A percentile compares a stretch with the other conserved stretches of the same genome.
Evolutionary conservation across 2,797 vertebrate species (phyloP).

Genomic region (Falco columbarius): DNA sequence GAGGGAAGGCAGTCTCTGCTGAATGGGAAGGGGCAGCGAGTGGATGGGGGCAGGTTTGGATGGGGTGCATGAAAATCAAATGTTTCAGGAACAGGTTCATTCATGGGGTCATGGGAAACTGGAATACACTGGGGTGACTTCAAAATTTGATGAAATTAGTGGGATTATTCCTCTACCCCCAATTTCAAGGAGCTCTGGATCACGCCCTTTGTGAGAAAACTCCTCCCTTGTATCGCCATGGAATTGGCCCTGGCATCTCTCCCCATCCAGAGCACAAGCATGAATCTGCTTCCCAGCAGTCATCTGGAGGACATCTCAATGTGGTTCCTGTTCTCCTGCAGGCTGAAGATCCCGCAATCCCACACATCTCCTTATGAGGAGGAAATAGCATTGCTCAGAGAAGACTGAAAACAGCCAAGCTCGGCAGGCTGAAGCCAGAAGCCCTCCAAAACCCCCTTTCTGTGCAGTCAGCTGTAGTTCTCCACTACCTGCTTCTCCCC

Average conservation of each 20-base stretch:
- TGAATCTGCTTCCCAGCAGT: not conserved
- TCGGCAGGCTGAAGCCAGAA: not conserved
- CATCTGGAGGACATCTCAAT: not conserved
- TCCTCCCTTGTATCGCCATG: not conserved
- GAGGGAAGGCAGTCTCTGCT: not conserved
- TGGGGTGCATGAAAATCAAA: not conserved
- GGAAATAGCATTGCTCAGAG: not conserved
- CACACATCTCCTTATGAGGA: not conserved
- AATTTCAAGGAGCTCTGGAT: not conserved
- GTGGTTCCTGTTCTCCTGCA: not conserved
- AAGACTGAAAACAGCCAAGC: not conserved
- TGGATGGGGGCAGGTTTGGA: not conserved
- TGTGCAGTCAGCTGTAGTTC: not conserved
- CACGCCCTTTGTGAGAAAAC: not conserved
- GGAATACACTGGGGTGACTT: not conserved
- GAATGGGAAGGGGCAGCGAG: not conserved
- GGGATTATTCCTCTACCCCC: not conserved
- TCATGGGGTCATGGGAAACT: not conserved
- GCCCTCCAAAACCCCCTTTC: not conserved
- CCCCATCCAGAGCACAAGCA: not conserved
- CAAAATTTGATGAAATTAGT: not conserved
- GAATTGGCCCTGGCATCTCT: not conserved
- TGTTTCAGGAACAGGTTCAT: rapidly evolving
- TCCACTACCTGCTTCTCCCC: not conserved
- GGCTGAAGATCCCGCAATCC: not conserved